These are phyloP conservation scores for Amblyopsis hoosieri DNA, from an alignment of 2,797 vertebrate species.

Conservation along the genomic window DNA sequence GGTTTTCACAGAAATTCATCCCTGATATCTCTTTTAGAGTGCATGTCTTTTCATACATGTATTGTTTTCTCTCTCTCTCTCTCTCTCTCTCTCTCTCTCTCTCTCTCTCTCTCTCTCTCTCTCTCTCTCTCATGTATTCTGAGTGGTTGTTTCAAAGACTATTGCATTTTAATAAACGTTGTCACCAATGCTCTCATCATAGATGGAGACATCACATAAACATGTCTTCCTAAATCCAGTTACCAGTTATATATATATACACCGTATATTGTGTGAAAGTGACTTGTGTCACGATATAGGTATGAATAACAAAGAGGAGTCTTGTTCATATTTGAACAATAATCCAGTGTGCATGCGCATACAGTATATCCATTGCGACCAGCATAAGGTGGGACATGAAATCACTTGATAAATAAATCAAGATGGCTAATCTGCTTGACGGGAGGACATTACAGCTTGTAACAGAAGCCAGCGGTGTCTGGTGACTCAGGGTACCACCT, in stretches of 20 bases:
- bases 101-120: conserved; percentile 44
- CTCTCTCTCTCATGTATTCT: conserved; percentile 42
- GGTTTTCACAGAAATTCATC: conserved; percentile 56
- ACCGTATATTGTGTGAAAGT: too few relatives aligned
- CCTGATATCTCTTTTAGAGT: conserved; percentile 61
- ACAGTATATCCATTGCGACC: conserved; percentile 35
- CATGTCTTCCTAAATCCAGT: too few relatives aligned
- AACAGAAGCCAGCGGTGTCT: conserved; percentile 76
- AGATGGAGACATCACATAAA: neutral
- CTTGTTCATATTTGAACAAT: neutral
- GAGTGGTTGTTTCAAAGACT: neutral
- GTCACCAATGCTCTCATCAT: conserved; percentile 13
- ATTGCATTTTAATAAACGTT: conserved; percentile 7
- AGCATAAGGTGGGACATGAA: conserved; percentile 65
- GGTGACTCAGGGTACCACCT: conserved; percentile 77
- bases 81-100: conserved; percentile 22
- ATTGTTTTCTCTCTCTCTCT: conserved; percentile 39
- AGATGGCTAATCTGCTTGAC: conserved; percentile 77
- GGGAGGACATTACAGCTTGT: conserved; percentile 70
- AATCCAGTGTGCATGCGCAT: neutral
- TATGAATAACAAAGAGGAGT: neutral
- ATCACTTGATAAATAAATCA: conserved; percentile 83
- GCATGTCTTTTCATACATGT: conserved; percentile 6
- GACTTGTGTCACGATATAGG: neutral
- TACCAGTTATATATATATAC: too few relatives aligned